phyloP scores from a whole-genome alignment of 1,140 invertebrate genomes.

The Lepidurus arcticus region DNA sequence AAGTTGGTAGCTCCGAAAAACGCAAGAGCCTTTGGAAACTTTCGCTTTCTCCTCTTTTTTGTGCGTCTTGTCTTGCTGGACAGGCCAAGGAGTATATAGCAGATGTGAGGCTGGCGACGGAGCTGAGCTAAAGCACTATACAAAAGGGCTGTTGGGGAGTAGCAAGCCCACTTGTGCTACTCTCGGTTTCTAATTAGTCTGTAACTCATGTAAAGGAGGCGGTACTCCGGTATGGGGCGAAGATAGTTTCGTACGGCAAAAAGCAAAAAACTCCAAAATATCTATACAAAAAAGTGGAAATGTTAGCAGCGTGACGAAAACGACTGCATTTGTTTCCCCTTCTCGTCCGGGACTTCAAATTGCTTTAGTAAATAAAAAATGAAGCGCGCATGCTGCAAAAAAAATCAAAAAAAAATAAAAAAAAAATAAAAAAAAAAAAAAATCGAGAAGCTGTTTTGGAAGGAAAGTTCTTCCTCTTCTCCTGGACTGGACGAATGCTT shows the following conservation, averaged over 20 bases:
- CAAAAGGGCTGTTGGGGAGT: neutral
- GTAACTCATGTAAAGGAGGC: slow-evolving; percentile 19
- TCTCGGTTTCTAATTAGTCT: slow-evolving; percentile 15
- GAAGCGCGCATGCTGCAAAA: neutral
- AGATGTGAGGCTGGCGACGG: neutral
- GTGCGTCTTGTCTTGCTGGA: neutral
- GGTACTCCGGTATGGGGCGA: neutral
- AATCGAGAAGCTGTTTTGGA: neutral
- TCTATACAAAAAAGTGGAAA: neutral
- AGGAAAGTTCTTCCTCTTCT: too few species aligned
- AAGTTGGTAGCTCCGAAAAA: too few species aligned
- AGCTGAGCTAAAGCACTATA: neutral
- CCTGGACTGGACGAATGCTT: too few species aligned
- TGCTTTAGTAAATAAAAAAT: slow-evolving; percentile 6
- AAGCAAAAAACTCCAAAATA: neutral
- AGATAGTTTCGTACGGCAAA: neutral
- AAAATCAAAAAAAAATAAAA: neutral
- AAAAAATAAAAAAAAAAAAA: neutral
- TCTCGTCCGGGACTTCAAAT: neutral
- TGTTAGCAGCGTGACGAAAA: slow-evolving; percentile 18
- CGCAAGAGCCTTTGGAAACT: too few species aligned
- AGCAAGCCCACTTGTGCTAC: neutral
- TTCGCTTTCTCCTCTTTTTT: neutral
- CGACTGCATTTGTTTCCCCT: neutral
- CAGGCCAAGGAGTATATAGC: neutral